phyloP scores from a whole-genome alignment of 2,888 invertebrate genomes.

The Limnephilus rhombicus region DNA sequence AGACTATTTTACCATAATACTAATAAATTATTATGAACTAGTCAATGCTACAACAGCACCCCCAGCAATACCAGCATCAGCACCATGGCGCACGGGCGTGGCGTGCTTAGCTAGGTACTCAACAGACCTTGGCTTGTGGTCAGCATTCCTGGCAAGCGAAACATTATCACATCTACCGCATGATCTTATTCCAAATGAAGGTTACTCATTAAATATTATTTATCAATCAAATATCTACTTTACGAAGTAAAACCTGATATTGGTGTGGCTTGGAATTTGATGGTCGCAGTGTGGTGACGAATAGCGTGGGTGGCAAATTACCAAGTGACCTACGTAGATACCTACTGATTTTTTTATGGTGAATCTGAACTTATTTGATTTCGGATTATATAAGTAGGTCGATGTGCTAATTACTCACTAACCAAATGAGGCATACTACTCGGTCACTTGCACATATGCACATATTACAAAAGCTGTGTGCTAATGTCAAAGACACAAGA shows the following conservation, averaged over 20 bases:
- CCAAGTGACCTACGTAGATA: not conserved
- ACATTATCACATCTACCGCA: conserved; percentile 7
- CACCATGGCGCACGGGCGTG: not conserved
- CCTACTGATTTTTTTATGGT: not conserved
- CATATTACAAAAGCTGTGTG: not conserved
- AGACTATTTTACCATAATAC: not conserved
- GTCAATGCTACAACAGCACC: not conserved
- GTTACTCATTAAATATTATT: conserved; percentile 34
- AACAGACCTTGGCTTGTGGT: conserved; percentile 11
- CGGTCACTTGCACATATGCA: no score
- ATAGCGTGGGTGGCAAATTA: not conserved
- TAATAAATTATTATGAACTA: not conserved
- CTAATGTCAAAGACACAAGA: not conserved
- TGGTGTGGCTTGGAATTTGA: not conserved
- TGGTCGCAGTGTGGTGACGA: not conserved
- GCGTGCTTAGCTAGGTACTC: not conserved
- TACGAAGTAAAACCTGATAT: not conserved
- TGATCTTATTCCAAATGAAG: conserved; percentile 32
- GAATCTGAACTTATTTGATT: not conserved
- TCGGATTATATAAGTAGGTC: not conserved
- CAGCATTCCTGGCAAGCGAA: not conserved
- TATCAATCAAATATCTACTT: not conserved
- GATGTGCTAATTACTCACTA: no score
- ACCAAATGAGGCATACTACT: no score
- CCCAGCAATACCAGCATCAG: not conserved